phyloP scores from a whole-genome alignment of 2,888 invertebrate genomes.

The Cheiracanthium punctorium region DNA sequence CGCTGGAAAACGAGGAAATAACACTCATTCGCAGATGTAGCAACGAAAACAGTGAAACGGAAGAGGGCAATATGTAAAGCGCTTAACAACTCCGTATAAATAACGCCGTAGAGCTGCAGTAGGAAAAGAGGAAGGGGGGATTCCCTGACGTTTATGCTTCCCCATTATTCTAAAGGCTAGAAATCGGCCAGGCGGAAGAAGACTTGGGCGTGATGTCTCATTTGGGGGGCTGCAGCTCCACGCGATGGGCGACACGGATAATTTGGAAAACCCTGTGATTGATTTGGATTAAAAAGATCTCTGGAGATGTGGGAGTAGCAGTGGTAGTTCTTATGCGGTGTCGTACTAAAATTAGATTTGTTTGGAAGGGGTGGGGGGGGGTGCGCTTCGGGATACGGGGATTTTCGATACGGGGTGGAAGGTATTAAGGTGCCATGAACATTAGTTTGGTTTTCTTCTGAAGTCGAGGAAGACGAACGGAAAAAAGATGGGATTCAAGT shows the following conservation, averaged over 20 bases:
- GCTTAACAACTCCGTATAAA: conserved; percentile 32
- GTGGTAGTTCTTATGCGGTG: too few relatives aligned
- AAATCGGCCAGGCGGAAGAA: conserved; percentile 40
- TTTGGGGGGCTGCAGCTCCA: conserved; percentile 20
- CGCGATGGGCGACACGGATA: conserved; percentile 2
- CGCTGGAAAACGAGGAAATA: conserved; percentile 47
- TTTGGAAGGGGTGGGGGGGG: too few relatives aligned
- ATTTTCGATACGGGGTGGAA: too few relatives aligned
- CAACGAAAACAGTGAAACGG: conserved; percentile 30
- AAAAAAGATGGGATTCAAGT: too few relatives aligned
- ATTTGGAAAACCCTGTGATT: background rate
- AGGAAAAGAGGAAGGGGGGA: background rate
- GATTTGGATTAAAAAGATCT: background rate
- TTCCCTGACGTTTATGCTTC: conserved; percentile 37
- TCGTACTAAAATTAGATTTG: too few relatives aligned
- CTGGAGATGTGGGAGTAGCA: background rate
- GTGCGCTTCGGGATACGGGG: too few relatives aligned
- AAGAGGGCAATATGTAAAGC: conserved; percentile 46
- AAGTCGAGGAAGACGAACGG: too few relatives aligned
- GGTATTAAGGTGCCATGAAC: too few relatives aligned
- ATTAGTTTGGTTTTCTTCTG: too few relatives aligned
- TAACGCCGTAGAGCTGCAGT: conserved; percentile 7
- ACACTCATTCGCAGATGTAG: conserved; percentile 57
- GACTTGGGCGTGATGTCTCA: conserved; percentile 37
- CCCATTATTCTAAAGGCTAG: conserved; percentile 47